Conservation (phyloP, 2,797 vertebrate species). For the Thamnophis elegans region DNA sequence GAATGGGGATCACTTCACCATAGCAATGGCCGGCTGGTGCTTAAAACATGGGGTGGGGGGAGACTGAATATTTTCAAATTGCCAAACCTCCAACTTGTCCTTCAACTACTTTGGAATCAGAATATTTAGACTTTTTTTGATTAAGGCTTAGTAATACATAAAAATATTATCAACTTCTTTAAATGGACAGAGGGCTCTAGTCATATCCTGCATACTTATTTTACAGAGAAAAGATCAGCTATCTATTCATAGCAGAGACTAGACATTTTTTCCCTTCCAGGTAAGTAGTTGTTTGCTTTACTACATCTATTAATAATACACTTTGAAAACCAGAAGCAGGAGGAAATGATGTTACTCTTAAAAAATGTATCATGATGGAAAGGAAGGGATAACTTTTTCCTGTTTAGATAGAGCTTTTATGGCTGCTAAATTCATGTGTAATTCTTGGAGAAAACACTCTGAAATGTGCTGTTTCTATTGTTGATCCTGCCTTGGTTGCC, state of each 20-base stretch:
- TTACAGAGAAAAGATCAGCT: conserved; percentile 26
- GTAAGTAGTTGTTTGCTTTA: conserved; percentile 56
- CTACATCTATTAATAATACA: conserved; percentile 60
- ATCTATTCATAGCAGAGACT: conserved; percentile 35
- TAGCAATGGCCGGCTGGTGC: not conserved
- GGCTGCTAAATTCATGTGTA: not conserved
- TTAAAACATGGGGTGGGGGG: not conserved
- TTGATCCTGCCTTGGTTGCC: not conserved
- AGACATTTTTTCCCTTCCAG: conserved; percentile 52
- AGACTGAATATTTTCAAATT: not conserved
- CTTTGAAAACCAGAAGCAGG: conserved; percentile 53
- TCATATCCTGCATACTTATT: conserved; percentile 39
- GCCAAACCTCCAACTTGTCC: not conserved
- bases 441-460: not conserved
- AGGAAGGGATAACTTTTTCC: conserved; percentile 66
- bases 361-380: conserved; percentile 49
- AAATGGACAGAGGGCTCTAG: conserved; percentile 38
- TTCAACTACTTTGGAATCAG: not conserved
- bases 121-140: not conserved
- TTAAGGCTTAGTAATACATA: not conserved
- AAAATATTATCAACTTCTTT: conserved; percentile 8
- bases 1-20: not conserved
- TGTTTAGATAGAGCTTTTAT: conserved; percentile 57
- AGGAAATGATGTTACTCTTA: conserved; percentile 41
- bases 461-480: not conserved